Evolutionary conservation across 2,888 invertebrate genomes (phyloP).

Genomic region (Eristalinus sepulchralis): DNA sequence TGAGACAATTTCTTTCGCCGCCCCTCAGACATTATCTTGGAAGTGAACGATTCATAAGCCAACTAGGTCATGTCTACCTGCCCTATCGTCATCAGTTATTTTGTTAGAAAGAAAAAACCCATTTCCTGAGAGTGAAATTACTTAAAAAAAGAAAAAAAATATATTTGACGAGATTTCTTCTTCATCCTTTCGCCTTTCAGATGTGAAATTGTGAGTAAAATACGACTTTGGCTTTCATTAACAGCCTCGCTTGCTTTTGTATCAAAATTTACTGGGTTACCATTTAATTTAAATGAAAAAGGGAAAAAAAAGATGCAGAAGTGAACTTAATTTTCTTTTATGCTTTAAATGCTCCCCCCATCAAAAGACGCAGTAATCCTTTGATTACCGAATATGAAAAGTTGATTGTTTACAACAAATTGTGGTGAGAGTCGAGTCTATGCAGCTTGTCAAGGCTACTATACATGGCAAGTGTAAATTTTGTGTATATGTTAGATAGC

Average conservation of each 20-base stretch:
- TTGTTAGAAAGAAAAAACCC: background rate
- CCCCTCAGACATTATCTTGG: background rate
- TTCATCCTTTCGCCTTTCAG: too few species aligned
- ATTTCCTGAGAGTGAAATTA: too few species aligned
- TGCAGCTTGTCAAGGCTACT: too few species aligned
- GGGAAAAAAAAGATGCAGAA: too few species aligned
- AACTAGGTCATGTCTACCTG: background rate
- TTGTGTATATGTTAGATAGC: too few species aligned
- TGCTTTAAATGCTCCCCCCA: background rate
- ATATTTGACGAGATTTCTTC: background rate
- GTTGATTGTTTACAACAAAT: background rate
- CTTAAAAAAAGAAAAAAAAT: background rate
- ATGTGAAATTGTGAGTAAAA: too few species aligned
- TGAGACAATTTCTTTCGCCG: background rate
- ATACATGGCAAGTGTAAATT: too few species aligned
- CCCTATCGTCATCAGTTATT: background rate
- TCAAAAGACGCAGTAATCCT: background rate
- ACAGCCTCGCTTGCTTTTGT: background rate
- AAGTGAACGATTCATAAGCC: background rate
- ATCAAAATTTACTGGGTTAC: background rate
- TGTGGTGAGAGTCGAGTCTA: background rate
- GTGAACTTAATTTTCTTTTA: background rate
- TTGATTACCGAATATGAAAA: background rate
- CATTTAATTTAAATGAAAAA: background rate
- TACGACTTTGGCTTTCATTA: background rate